Base-by-base conservation (phyloP, 2,797 vertebrate genomes). In the Characodon lateralis region DNA sequence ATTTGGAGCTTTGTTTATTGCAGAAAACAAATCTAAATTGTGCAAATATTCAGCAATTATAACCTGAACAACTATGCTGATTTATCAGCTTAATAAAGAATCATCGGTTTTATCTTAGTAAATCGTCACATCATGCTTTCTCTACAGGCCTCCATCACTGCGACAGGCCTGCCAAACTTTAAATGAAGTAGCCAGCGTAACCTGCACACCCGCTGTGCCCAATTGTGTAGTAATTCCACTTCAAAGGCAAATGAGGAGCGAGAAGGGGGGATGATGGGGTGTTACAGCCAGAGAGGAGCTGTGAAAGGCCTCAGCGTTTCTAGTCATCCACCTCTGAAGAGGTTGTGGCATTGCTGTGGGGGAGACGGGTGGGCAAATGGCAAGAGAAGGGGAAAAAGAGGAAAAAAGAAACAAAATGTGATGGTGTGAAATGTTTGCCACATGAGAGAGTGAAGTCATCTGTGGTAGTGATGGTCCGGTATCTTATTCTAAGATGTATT, bases 141-240 rank as follows among this genome's bases (percentile, higher is more conserved):
- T 86, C 82, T 55, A 70, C 66, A 56, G 82, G 78, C 83, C 84
- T 85, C 78, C 55, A 53, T 61, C 78, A 28, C 63, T 56, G 1
- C 71, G 90, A 81, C 93, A 88, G 87, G 84, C 74, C 91, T 94
- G 93, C 91, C 91, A 94, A 95, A 89, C 93, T 91, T 94, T 92
- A 93, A 95, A 93, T 91, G 90, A 94, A 94, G 93, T 92, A 89
- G 90, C 90, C 89, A 75, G 87, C 88, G 74, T 91, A 94, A 95
- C 95, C 92, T 94, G 94, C 89, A 90, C 93, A 92, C 94, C 94
- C 88, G 83, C 92, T 83, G 91, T 91, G 93, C 83, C 58, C 91
- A 92, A 90, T 93, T 93, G 93, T 96, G 88, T 88, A 90, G 93
- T 93, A 95, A 95, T 95, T 94, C 93, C 50, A 95, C 95, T 94